Evolutionary conservation across 2,888 invertebrate genomes (phyloP), one percentile per base, ranked within the genome.

Genomic region (Epinotia bilunana): DNA sequence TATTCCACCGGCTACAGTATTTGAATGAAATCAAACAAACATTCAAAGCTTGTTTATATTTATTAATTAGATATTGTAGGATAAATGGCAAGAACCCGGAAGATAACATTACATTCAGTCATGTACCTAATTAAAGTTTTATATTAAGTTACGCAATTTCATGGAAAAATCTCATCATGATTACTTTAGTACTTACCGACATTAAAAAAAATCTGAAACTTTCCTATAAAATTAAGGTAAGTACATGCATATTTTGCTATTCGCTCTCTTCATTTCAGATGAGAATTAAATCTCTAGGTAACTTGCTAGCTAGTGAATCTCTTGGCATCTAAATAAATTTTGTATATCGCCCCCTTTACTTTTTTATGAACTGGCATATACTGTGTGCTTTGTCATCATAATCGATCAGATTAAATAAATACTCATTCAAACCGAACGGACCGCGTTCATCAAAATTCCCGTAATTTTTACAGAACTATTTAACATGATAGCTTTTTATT

Each of bases 41-140:
- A 28, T 60, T 16, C 13, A 33, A 23, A 60, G 7, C 28, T 60
- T 28, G 13, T 13, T 28, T 33, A 6, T 13, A 61, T 28, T n/a
- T n/a, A n/a, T n/a, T n/a, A n/a, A n/a, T n/a, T n/a, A n/a, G n/a
- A 3, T 28, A 57, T 57, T n/a, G 57, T 68, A 16, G 23, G 9
- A 23, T 23, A 33, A 62, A 71, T 71, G 46, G 62, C 46, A 73
- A 69, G 68, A 63, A 57, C n/a, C 55, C 11, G 55, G 16, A 73
- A 67, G 53, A 67, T 73, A 53, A n/a, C n/a, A 49, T 49, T 60
- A 53, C 20, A 73, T 5, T 64, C 13, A 63, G 55, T 57, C 23
- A 71, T 60, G 20, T 6, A 18, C 11, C 18, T 13, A 13, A 28
- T 11, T 39, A 39, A 23, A 61, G 33, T 28, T 61, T 7, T n/a